Conservation (phyloP, 2,888 invertebrate genomes). For the Diaprepes abbreviatus region DNA sequence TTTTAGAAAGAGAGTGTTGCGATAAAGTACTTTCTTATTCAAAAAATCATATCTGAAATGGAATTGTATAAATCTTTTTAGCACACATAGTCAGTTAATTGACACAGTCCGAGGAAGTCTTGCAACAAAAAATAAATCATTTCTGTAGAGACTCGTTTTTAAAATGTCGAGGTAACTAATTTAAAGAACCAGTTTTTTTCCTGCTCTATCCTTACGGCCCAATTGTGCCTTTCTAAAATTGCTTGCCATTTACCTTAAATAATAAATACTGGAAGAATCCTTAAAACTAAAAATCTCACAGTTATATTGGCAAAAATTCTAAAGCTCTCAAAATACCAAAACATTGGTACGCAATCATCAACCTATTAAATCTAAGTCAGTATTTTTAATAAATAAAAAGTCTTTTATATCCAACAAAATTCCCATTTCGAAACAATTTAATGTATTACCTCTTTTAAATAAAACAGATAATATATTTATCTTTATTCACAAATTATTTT, state of each 20-base stretch:
- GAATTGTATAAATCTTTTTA: no score
- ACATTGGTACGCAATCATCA: slow-evolving; percentile 26
- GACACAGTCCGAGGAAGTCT: no score
- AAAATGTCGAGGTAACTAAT: no score
- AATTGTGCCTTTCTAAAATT: neutral
- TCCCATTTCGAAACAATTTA: neutral
- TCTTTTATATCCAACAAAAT: slow-evolving; percentile 5
- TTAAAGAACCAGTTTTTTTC: no score
- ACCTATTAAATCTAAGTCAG: slow-evolving; percentile 12
- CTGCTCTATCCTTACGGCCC: no score
- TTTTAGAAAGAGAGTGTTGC: neutral
- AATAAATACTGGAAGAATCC: slow-evolving; percentile 41
- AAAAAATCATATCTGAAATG: no score
- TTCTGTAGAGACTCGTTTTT: no score
- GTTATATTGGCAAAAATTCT: slow-evolving; percentile 47
- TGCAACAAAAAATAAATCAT: no score
- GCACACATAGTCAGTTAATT: no score
- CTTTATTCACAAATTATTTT: neutral
- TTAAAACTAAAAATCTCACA: slow-evolving; percentile 48
- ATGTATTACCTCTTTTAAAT: no score
- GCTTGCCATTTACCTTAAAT: neutral
- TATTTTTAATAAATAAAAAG: slow-evolving; percentile 20
- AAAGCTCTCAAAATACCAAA: slow-evolving; percentile 41
- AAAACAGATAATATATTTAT: neutral
- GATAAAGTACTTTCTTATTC: no score